Conservation (phyloP, 2,113 vertebrate genomes). For the Hyperoodon ampullatus region DNA sequence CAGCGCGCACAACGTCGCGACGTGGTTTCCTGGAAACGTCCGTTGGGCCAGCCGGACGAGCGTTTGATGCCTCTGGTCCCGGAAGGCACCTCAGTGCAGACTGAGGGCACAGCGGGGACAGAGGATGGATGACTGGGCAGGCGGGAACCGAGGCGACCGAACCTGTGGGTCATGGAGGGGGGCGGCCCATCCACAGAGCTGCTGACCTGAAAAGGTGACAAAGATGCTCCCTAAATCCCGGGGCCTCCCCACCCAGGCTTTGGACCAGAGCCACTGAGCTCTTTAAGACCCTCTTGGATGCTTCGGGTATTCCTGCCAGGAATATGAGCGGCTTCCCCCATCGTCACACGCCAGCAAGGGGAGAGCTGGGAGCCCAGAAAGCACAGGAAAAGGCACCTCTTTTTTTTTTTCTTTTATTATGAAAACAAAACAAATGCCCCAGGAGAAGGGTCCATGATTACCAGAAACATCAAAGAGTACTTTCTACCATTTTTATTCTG, state of each 20-base stretch:
- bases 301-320: neutral
- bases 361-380: neutral
- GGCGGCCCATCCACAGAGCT: neutral
- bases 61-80: rapidly evolving
- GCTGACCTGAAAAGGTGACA: neutral
- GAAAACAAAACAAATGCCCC: slow-evolving; percentile 94
- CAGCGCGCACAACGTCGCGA: rapidly evolving
- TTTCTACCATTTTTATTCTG: slow-evolving; percentile 84
- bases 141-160: rapidly evolving
- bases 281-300: rapidly evolving
- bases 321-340: neutral
- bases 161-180: rapidly evolving
- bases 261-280: neutral
- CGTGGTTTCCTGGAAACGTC: rapidly evolving
- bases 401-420: slow-evolving; percentile 91
- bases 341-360: too few species aligned
- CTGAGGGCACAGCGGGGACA: rapidly evolving
- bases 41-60: rapidly evolving
- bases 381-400: slow-evolving; percentile 71
- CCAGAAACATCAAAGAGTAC: slow-evolving; percentile 94
- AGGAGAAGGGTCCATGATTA: slow-evolving; percentile 91
- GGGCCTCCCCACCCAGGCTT: neutral
- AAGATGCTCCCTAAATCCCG: rapidly evolving
- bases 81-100: neutral
- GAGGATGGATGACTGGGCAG: rapidly evolving